Conservation (phyloP, 2,888 invertebrate species). For the Sycophila texana region DNA sequence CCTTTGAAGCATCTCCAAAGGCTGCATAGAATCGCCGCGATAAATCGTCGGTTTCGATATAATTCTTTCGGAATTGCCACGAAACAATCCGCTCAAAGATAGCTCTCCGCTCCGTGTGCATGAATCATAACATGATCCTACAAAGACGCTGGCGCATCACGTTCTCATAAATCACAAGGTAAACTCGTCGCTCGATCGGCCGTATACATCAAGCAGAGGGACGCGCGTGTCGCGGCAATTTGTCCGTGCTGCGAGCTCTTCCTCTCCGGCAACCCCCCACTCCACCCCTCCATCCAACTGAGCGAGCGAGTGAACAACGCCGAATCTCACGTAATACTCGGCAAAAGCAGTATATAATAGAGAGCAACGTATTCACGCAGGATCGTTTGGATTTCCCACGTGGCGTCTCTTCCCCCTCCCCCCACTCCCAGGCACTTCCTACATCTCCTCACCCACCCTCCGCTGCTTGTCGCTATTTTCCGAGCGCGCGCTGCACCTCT, state of each 20-base stretch:
- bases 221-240: slow-evolving; percentile 30
- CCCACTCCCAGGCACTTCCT: no score
- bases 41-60: no score
- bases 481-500: neutral
- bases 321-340: slow-evolving; percentile 35
- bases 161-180: slow-evolving; percentile 21
- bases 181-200: slow-evolving; percentile 19
- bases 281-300: neutral
- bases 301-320: neutral
- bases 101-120: neutral
- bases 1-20: no score
- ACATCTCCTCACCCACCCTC: no score
- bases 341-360: slow-evolving; percentile 35
- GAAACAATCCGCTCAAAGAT: neutral
- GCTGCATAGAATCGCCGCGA: no score
- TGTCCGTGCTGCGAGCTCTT: slow-evolving; percentile 10
- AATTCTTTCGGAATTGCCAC: no score
- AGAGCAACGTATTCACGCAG: neutral
- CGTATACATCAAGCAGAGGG: neutral
- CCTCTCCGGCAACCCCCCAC: neutral
- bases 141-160: slow-evolving; percentile 31
- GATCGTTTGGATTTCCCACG: slow-evolving; percentile 51
- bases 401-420: neutral
- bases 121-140: neutral
- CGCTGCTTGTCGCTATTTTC: neutral